Percentiles rank a stretch among this genome's conserved stretches.
These are phyloP conservation scores for Dysdera silvatica DNA, from an alignment of 1,140 invertebrate species.

Conservation along the genomic window DNA sequence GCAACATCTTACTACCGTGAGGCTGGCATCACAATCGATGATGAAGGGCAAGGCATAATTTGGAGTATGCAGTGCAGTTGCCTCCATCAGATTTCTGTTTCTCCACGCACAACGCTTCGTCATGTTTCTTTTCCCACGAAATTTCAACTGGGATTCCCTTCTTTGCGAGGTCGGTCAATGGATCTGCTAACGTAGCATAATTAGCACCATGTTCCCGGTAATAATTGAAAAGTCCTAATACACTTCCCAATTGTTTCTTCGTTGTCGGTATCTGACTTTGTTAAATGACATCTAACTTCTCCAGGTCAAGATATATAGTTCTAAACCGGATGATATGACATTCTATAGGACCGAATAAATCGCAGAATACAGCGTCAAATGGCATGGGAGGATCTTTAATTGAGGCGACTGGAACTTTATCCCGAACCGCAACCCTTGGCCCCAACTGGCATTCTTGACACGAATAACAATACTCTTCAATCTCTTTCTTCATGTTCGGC, in stretches of 20 bases:
- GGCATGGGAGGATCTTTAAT: too few relatives aligned
- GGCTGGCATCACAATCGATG: not conserved
- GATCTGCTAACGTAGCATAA: not conserved
- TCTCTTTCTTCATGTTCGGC: too few relatives aligned
- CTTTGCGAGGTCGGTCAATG: not conserved
- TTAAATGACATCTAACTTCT: not conserved
- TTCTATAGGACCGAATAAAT: too few relatives aligned
- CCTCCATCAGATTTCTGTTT: not conserved
- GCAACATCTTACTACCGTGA: not conserved
- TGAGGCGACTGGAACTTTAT: too few relatives aligned
- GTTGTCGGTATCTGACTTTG: not conserved
- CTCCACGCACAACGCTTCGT: not conserved
- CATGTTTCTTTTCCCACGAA: not conserved
- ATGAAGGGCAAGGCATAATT: not conserved
- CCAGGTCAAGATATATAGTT: not conserved
- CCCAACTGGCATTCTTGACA: too few relatives aligned
- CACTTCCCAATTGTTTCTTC: not conserved
- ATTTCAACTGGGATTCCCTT: not conserved
- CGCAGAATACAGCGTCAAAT: too few relatives aligned
- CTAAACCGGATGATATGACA: conserved; percentile 16
- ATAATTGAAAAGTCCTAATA: not conserved
- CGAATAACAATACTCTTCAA: too few relatives aligned
- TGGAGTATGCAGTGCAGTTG: not conserved
- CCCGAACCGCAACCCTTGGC: too few relatives aligned
- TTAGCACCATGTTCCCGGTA: not conserved